phyloP scores from a whole-genome alignment of 2,888 invertebrate genomes.

The Coleophora flavipennella region DNA sequence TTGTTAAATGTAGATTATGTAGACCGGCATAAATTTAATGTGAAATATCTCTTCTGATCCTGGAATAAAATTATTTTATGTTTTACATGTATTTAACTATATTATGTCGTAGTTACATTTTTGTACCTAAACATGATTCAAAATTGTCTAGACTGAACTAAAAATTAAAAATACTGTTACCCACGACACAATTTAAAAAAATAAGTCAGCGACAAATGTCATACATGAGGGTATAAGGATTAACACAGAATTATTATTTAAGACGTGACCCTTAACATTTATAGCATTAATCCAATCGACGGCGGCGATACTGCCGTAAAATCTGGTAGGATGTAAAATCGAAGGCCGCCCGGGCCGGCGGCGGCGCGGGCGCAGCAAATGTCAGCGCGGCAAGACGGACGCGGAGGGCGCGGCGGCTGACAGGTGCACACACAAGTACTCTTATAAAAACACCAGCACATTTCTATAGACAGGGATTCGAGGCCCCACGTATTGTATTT shows the following conservation, averaged over 20 bases:
- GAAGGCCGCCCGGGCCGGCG: constrained; percentile 25
- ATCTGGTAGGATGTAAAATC: constrained; percentile 14
- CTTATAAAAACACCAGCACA: constrained; percentile 17
- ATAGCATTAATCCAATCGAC: constrained; percentile 9
- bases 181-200: too few relatives aligned
- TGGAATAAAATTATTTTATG: too few relatives aligned
- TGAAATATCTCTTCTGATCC: too few relatives aligned
- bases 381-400: constrained; percentile 16
- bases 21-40: too few relatives aligned
- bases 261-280: constrained; percentile 25
- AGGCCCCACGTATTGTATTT: constrained; percentile 12
- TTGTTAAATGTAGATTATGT: too few relatives aligned
- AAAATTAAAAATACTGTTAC: too few relatives aligned
- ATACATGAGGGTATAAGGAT: too few relatives aligned
- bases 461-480: constrained; percentile 2
- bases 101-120: too few relatives aligned
- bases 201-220: too few relatives aligned
- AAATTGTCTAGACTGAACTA: too few relatives aligned
- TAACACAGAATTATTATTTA: constrained; percentile 3
- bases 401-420: not conserved
- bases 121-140: too few relatives aligned
- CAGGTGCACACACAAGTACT: constrained; percentile 27
- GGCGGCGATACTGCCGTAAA: constrained; percentile 1
- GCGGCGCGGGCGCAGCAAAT: constrained; percentile 24
- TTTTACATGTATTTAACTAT: too few relatives aligned